phyloP scores from a whole-genome alignment of 92 coral and sea anemone species.

The Blastomussa wellsi region DNA sequence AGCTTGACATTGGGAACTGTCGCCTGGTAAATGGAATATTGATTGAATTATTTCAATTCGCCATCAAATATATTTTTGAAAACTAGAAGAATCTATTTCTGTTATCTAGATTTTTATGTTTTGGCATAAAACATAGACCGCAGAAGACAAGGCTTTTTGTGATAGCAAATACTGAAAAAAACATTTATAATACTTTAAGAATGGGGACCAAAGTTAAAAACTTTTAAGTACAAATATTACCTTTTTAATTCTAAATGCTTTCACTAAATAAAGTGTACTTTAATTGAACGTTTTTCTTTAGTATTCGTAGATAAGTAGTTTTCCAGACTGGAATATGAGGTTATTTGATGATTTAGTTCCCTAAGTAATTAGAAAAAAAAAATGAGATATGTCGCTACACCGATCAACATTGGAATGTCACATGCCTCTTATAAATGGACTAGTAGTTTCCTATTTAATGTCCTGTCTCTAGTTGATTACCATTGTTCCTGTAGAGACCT shows the following conservation, averaged over 20 bases:
- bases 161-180: background rate
- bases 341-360: background rate
- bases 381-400: background rate
- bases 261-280: background rate
- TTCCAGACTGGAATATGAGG: background rate
- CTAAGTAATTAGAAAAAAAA: background rate
- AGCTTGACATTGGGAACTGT: background rate
- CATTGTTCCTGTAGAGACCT: background rate
- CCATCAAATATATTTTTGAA: background rate
- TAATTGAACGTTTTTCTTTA: background rate
- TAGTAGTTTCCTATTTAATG: background rate
- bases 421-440: background rate
- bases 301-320: constrained; percentile 1
- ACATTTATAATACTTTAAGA: background rate
- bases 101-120: background rate
- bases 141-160: background rate
- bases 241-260: background rate
- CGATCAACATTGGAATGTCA: background rate
- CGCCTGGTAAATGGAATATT: background rate
- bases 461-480: background rate
- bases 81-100: background rate
- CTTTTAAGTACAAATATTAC: background rate
- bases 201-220: background rate
- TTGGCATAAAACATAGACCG: background rate
- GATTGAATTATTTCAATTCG: background rate